Conservation (phyloP, 1,140 invertebrate species). For the Hestina assimilis region DNA sequence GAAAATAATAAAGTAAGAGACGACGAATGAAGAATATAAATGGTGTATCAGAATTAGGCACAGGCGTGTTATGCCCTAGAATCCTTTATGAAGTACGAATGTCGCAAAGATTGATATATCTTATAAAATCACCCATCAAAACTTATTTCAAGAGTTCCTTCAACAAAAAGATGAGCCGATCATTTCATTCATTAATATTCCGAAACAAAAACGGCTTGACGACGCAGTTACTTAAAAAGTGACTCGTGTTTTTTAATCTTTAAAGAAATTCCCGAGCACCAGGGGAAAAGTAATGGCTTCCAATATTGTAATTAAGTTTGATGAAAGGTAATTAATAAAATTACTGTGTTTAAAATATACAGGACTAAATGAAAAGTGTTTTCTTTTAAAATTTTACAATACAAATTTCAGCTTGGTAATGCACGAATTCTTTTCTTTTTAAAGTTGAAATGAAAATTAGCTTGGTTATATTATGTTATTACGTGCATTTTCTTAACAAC, state of each 20-base stretch:
- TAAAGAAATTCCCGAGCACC: constrained; percentile 5
- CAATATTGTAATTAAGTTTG: constrained; percentile 12
- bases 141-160: constrained; percentile 7
- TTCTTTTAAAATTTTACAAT: no score
- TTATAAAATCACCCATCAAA: constrained; percentile 35
- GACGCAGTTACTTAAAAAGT: constrained; percentile 16
- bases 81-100: no score
- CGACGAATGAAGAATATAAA: no score
- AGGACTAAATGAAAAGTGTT: no score
- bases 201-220: constrained; percentile 28
- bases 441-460: no score
- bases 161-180: constrained; percentile 28
- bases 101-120: background rate
- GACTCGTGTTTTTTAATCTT: constrained; percentile 15
- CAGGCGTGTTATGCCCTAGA: no score
- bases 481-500: no score
- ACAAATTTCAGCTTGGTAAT: no score
- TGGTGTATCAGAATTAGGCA: no score
- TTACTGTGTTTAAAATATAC: background rate
- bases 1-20: no score
- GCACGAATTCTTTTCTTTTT: no score
- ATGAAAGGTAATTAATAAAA: constrained; percentile 6
- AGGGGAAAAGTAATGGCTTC: background rate
- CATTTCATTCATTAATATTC: constrained; percentile 46
- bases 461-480: no score